Conservation (phyloP, 2,888 invertebrate species). For the Cephalotes varians region DNA sequence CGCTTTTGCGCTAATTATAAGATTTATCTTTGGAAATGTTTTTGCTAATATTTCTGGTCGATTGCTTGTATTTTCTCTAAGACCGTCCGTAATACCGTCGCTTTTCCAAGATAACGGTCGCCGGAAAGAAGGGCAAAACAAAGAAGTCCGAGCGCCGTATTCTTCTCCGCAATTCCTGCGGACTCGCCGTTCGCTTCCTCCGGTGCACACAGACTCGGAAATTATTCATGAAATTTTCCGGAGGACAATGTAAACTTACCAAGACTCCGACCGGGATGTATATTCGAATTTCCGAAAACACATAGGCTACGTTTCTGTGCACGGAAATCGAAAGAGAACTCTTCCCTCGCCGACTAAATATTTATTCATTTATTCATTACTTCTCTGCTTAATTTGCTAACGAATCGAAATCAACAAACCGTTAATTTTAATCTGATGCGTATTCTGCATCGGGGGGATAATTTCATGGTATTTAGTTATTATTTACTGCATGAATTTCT, state of each 20-base stretch:
- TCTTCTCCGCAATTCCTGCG: conserved; percentile 30
- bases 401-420: background rate
- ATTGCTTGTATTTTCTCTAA: conserved; percentile 42
- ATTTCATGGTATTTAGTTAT: background rate
- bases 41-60: conserved; percentile 14
- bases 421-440: background rate
- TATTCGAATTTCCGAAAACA: conserved; percentile 31
- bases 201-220: conserved; percentile 32
- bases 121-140: conserved; percentile 19
- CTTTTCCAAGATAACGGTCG: conserved; percentile 35
- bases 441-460: background rate
- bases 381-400: background rate
- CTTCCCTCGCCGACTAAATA: background rate
- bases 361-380: conserved; percentile 26
- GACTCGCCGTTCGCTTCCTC: background rate
- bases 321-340: conserved; percentile 35
- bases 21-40: conserved; percentile 23
- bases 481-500: background rate
- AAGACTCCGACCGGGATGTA: background rate
- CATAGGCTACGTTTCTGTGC: conserved; percentile 6
- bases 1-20: background rate
- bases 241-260: conserved; percentile 52
- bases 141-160: conserved; percentile 38
- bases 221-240: conserved; percentile 55
- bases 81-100: conserved; percentile 10